Evolutionary conservation across 2,797 vertebrate species (phyloP), one percentile per base, ranked within the genome.

Genomic region (Gymnopithys bicolor): DNA sequence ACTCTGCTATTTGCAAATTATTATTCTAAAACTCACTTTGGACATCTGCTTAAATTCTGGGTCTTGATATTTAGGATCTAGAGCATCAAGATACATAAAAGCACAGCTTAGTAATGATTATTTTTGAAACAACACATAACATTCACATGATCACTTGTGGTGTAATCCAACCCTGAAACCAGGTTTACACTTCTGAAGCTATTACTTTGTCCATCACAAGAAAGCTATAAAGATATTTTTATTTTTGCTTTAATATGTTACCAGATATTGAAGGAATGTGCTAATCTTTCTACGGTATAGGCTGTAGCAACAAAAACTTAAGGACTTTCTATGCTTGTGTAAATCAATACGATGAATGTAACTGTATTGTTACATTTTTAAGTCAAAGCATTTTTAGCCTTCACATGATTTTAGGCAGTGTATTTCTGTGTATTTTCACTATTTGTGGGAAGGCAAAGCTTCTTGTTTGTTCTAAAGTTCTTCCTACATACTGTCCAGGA

Each of bases 341-440:
- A 37, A 46, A 23, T 66, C 33, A 49, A 19, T 13, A 30, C 13
- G 10, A 70, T 27, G 24, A 89, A 59, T 1, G 0, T 49, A 15
- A 62, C 23, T 41, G 7, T 16, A 59, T 6, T 28, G 9, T 64
- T 67, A 59, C 6, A 28, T 13, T 35, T 75, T 68, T 58, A 23
- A 3, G 6, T 52, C 25, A 74, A 49, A 87, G 23, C 5, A 46
- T 4, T 69, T 73, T 28, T 21, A 58, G 3, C 6, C 41, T 84
- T 27, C 25, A 24, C 3, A 2, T 0, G 1, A 41, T 43, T 58
- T 81, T 43, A 3, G 1, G 9, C 2, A 70, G 6, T 19, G 7
- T 30, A 39, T 81, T 63, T 25, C 21, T 43, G 7, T 9, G 5
- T 45, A 1, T 75, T 86, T 89, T 58, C 35, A 48, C 5, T 32